phyloP scores from a whole-genome alignment of 2,113 vertebrate species.

The Tupaia chinensis region DNA sequence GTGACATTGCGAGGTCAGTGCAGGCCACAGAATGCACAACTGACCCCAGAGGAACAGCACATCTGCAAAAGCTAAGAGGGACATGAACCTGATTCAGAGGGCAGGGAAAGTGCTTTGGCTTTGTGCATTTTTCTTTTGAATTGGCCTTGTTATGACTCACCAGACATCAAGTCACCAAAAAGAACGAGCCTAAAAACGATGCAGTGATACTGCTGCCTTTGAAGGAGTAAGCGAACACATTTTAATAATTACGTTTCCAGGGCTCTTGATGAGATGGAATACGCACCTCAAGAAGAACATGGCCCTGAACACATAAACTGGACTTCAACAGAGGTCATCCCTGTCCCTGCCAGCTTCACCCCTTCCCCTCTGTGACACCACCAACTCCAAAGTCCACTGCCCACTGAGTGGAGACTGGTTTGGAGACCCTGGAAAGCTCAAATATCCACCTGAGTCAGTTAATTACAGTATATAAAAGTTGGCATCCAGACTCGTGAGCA shows the following conservation, averaged over 20 bases:
- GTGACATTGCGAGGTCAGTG: constrained; percentile 80
- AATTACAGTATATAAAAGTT: not conserved
- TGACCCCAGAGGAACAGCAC: constrained; percentile 47
- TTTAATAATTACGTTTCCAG: constrained; percentile 65
- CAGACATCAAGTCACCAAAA: constrained; percentile 83
- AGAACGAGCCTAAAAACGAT: constrained; percentile 79
- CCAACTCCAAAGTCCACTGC: not conserved
- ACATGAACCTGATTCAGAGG: constrained; percentile 65
- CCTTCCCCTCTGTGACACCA: not conserved
- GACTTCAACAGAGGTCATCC: not conserved
- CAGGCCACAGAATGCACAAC: constrained; percentile 76
- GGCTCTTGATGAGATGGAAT: constrained; percentile 75
- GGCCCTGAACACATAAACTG: not conserved
- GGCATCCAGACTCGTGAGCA: not conserved
- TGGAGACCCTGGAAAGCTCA: not conserved
- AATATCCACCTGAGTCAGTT: not conserved
- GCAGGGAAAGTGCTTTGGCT: constrained; percentile 4
- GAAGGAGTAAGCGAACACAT: not conserved
- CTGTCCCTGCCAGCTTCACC: not conserved
- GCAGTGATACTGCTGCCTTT: constrained; percentile 66
- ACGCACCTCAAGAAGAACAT: not conserved
- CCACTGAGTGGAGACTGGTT: not conserved
- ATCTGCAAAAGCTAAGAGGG: constrained; percentile 77
- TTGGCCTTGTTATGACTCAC: constrained; percentile 76
- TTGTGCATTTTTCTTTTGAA: constrained; percentile 74